Percentiles rank a stretch among this genome's conserved stretches.
Conservation (phyloP, 2,888 invertebrate species). For the Parochlus steinenii region DNA sequence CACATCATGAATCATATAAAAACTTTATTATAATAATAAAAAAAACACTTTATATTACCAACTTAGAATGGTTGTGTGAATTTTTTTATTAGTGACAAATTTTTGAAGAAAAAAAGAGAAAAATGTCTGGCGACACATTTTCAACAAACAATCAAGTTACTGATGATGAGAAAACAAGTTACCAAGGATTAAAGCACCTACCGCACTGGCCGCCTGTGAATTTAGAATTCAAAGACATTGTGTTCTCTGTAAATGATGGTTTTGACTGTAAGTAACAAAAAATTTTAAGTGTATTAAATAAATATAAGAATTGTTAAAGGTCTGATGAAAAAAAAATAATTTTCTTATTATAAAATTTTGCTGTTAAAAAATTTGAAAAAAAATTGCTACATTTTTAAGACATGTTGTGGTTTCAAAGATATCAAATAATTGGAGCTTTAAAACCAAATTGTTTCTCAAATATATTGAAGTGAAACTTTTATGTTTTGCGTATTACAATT, state of each 20-base stretch:
- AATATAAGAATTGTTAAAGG: not conserved
- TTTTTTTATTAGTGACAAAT: no score
- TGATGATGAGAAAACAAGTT: slow-evolving; percentile 21
- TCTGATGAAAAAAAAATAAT: not conserved
- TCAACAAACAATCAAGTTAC: slow-evolving; percentile 20
- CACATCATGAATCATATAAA: not conserved
- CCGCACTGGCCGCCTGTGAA: slow-evolving; percentile 55
- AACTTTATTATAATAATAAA: not conserved
- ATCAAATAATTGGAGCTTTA: no score
- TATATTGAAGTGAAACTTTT: no score
- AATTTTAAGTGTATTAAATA: not conserved
- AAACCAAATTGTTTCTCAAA: no score
- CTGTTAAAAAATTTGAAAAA: no score
- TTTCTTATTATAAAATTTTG: not conserved
- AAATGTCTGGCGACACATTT: not conserved
- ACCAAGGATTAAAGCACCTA: slow-evolving; percentile 37
- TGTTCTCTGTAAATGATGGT: slow-evolving; percentile 60
- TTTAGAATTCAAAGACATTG: slow-evolving; percentile 69
- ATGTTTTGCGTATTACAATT: no score
- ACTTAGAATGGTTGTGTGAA: not conserved
- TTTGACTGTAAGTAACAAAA: slow-evolving; percentile 35
- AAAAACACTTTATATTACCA: not conserved
- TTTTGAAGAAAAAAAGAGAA: no score
- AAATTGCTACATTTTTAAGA: no score
- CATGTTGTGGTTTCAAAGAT: no score